Evolutionary conservation across 2,888 invertebrate genomes (phyloP).

Genomic region (Terebella lapidaria): DNA sequence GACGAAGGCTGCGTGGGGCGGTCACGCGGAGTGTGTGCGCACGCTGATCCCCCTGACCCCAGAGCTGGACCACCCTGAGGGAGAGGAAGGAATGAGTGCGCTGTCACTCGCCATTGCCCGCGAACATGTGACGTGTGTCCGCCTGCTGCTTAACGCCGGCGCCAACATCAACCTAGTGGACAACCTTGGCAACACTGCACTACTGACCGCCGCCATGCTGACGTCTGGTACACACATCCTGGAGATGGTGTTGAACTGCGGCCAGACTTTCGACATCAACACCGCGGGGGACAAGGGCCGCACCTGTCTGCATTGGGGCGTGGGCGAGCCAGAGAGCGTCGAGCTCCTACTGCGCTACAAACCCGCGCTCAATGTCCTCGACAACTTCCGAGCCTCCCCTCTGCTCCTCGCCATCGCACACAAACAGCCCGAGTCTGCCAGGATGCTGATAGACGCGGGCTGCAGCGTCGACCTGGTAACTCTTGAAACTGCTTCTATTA

Average conservation of each 20-base stretch:
- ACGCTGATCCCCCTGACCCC: conserved; percentile 16
- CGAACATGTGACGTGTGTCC: conserved; percentile 12
- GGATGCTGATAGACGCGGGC: conserved; percentile 18
- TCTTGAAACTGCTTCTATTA: background rate
- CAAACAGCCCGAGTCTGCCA: conserved; percentile 16
- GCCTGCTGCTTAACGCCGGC: conserved; percentile 13
- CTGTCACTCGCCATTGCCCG: conserved; percentile 18
- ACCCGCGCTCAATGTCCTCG: conserved; percentile 11
- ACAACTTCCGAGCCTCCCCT: conserved; percentile 20
- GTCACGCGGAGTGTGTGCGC: conserved; percentile 8
- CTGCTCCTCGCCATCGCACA: conserved; percentile 23
- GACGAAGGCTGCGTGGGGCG: conserved; percentile 19
- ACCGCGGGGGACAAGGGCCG: conserved; percentile 7
- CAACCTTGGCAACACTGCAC: conserved; percentile 13
- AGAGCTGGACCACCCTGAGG: conserved; percentile 17
- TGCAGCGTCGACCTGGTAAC: conserved; percentile 13
- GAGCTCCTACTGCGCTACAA: conserved; percentile 9
- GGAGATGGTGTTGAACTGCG: conserved; percentile 7
- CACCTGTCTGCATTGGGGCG: conserved; percentile 21
- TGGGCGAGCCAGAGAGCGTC: conserved; percentile 16
- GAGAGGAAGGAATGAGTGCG: conserved; percentile 22
- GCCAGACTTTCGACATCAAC: conserved; percentile 14
- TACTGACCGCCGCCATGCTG: conserved; percentile 16
- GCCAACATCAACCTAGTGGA: conserved; percentile 11
- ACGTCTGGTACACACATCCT: conserved; percentile 14